Evolutionary conservation across 2,888 invertebrate species (phyloP).

Genomic region (Incurvaria masculella): DNA sequence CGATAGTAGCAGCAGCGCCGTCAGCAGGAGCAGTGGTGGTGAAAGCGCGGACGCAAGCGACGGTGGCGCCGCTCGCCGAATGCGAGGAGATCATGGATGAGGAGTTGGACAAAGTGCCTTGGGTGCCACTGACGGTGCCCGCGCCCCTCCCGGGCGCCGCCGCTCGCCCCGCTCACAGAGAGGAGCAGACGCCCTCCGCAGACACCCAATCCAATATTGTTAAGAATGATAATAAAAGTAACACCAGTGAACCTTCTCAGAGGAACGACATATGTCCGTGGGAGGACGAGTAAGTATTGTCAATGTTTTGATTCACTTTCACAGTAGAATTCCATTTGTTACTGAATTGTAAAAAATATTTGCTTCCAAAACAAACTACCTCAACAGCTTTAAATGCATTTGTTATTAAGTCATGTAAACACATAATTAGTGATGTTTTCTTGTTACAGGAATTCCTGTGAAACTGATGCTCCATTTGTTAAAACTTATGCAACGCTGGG

Average conservation of each 20-base stretch:
- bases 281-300: conserved; percentile 97
- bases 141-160: conserved; percentile 30
- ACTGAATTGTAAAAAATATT: no score
- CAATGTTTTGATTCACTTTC: no score
- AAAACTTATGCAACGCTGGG: conserved; percentile 93
- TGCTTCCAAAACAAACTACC: no score
- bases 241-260: conserved; percentile 42
- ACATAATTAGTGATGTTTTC: conserved; percentile 22
- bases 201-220: conserved; percentile 44
- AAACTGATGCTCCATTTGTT: conserved; percentile 86
- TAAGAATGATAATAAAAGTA: conserved; percentile 40
- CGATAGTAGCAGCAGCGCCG: neutral
- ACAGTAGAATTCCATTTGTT: no score
- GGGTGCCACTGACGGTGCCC: conserved; percentile 28
- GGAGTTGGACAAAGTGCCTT: conserved; percentile 54
- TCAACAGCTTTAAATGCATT: neutral
- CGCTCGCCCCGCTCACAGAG: conserved; percentile 40
- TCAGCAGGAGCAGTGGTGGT: conserved; percentile 6
- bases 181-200: conserved; percentile 41
- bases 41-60: conserved; percentile 21
- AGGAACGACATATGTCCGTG: conserved; percentile 89
- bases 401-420: neutral
- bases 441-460: conserved; percentile 77
- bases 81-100: conserved; percentile 68
- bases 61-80: conserved; percentile 65